These are phyloP conservation scores for Phortica magna DNA, from an alignment of 2,888 invertebrate species.

Conservation along the genomic window DNA sequence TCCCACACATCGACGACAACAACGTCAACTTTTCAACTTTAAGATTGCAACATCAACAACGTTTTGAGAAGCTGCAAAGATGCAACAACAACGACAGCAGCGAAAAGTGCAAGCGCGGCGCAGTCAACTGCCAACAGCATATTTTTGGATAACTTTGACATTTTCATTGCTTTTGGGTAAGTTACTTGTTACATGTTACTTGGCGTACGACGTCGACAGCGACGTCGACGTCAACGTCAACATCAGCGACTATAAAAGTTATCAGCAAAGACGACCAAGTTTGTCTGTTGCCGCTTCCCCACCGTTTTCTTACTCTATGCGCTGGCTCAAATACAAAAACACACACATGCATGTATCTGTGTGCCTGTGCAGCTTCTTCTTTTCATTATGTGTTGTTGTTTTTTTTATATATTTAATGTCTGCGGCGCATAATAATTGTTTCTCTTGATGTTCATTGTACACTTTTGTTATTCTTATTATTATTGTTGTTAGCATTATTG, in stretches of 20 bases:
- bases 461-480: neutral
- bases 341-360: neutral
- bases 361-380: slow-evolving; percentile 19
- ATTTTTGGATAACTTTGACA: slow-evolving; percentile 70
- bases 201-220: neutral
- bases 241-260: slow-evolving; percentile 25
- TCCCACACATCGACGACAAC: neutral
- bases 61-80: slow-evolving; percentile 9
- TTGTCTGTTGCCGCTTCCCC: neutral
- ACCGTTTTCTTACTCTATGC: neutral
- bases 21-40: slow-evolving; percentile 20
- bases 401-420: neutral
- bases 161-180: slow-evolving; percentile 67
- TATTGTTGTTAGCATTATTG: neutral
- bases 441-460: slow-evolving; percentile 8
- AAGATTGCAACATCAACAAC: slow-evolving; percentile 28
- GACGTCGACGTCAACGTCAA: no score
- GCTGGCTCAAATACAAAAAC: neutral
- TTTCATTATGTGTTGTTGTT: neutral
- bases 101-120: slow-evolving; percentile 41
- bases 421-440: slow-evolving; percentile 14
- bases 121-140: slow-evolving; percentile 26
- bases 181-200: slow-evolving; percentile 44
- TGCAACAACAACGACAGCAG: slow-evolving; percentile 30
- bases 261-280: slow-evolving; percentile 33